A percentile compares a stretch with the other conserved stretches of the same genome.
These are phyloP conservation scores for Helicolenus hilgendorfi DNA, from an alignment of 2,797 vertebrate genomes.

Conservation along the genomic window DNA sequence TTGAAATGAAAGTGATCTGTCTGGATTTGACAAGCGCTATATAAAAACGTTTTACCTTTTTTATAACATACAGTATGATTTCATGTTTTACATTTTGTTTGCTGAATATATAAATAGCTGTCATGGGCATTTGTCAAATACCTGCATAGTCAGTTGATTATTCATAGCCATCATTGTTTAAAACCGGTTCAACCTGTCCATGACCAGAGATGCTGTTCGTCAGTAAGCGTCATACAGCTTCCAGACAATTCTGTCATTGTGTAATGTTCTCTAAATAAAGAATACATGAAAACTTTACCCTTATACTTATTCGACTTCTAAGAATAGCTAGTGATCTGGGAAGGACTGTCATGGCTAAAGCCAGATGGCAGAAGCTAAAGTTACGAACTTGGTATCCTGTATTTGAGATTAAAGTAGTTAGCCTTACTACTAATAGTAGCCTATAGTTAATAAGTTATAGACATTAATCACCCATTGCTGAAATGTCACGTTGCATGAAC, in stretches of 20 bases:
- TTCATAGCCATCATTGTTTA: neutral
- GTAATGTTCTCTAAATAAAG: neutral
- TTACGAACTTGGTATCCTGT: neutral
- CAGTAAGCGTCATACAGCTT: neutral
- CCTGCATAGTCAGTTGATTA: neutral
- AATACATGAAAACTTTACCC: neutral
- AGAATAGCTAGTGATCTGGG: neutral
- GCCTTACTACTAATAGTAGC: neutral
- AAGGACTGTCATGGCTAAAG: neutral
- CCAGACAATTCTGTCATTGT: neutral
- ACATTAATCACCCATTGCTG: neutral
- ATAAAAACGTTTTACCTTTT: neutral
- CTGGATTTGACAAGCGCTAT: neutral
- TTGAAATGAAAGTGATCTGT: no score
- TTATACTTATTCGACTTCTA: neutral
- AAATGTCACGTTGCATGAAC: neutral
- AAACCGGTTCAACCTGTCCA: neutral
- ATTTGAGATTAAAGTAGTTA: neutral
- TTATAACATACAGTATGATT: neutral
- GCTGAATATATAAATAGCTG: neutral
- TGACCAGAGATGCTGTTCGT: neutral
- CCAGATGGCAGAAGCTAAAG: neutral
- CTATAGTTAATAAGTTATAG: neutral
- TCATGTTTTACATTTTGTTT: neutral
- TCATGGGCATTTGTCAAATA: neutral